Base-by-base conservation (phyloP, 2,113 vertebrate genomes). In the Tyto alba region DNA sequence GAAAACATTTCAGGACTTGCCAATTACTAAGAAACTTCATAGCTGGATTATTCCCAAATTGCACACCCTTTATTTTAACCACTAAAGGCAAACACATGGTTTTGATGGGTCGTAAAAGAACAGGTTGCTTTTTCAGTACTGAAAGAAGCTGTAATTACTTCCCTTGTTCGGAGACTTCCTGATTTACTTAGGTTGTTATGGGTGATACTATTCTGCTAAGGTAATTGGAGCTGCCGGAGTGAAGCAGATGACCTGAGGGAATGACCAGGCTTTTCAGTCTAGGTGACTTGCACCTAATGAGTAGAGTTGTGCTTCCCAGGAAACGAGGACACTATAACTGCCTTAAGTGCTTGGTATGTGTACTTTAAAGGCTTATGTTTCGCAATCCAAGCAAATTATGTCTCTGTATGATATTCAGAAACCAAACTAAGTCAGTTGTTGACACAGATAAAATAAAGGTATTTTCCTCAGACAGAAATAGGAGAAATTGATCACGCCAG, bases 131-230 rank as follows among this genome's bases (percentile, higher is more conserved):
- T 97, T 85, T 85, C 95, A 94, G 90, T 76, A 69, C 90, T 95
- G 94, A 96, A 96, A 92, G 92, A 95, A 96, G 94, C 84, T 93
- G 81, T 96, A 96, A 97, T 97, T 96, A 97, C 95, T 97, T 95
- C 95, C 96, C 96, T 95, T 97, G 91, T 96, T 97, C 18, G 20
- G 92, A 93, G 96, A 97, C 92, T 96, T 97, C 95, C 95, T 97
- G 95, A 96, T 95, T 96, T 92, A 72, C 96, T 97, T 93, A 89
- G 89, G 84, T 45, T 96, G 91, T 95, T 95, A 92, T 3, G 94
- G 91, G 92, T 76, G 96, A 96, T 92, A 76, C 91, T 59, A 91
- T 92, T 93, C 92, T 94, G 89, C 69, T 7, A 57, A 83, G 94
- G 95, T 96, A 97, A 97, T 95, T 97, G 96, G 94, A 96, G 93